A percentile compares a stretch with the other conserved stretches of the same genome.
phyloP scores from a whole-genome alignment of 1,140 invertebrate genomes.

The Druon quercuslanigerum region DNA sequence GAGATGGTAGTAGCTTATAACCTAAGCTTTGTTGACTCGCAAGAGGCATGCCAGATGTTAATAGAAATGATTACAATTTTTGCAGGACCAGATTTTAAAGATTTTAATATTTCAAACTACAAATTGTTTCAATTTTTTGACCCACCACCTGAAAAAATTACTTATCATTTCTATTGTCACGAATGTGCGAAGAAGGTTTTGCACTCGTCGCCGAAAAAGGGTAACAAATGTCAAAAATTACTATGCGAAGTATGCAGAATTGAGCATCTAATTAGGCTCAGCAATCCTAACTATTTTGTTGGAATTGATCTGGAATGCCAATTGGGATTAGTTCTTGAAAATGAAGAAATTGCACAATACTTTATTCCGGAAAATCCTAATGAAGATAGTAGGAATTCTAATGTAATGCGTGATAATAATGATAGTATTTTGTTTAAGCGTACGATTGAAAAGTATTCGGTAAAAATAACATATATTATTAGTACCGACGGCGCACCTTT shows the following conservation, averaged over 20 bases:
- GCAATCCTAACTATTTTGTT: constrained; percentile 37
- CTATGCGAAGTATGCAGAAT: constrained; percentile 31
- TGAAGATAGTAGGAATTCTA: background rate
- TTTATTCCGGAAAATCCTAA: constrained; percentile 31
- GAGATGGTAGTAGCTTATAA: constrained; percentile 36
- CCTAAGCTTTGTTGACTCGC: background rate
- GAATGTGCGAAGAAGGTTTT: too few relatives aligned
- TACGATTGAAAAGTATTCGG: constrained; percentile 7
- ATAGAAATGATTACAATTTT: too few relatives aligned
- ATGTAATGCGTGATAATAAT: constrained; percentile 25
- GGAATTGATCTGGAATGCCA: constrained; percentile 36
- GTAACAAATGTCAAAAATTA: background rate
- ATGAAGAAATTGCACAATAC: constrained; percentile 13
- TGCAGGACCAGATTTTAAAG: too few relatives aligned
- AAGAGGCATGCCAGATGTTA: too few relatives aligned
- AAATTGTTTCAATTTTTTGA: too few relatives aligned
- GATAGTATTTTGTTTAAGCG: constrained; percentile 36
- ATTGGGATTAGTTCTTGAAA: constrained; percentile 32
- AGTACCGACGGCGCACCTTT: too few relatives aligned
- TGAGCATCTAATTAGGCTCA: constrained; percentile 25
- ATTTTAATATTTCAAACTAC: too few relatives aligned
- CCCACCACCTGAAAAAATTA: too few relatives aligned
- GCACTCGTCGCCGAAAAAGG: background rate
- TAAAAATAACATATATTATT: constrained; percentile 39
- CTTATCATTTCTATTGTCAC: too few relatives aligned